Evolutionary conservation across 1,140 invertebrate species (phyloP).

Genomic region (Drosophila pachea): DNA sequence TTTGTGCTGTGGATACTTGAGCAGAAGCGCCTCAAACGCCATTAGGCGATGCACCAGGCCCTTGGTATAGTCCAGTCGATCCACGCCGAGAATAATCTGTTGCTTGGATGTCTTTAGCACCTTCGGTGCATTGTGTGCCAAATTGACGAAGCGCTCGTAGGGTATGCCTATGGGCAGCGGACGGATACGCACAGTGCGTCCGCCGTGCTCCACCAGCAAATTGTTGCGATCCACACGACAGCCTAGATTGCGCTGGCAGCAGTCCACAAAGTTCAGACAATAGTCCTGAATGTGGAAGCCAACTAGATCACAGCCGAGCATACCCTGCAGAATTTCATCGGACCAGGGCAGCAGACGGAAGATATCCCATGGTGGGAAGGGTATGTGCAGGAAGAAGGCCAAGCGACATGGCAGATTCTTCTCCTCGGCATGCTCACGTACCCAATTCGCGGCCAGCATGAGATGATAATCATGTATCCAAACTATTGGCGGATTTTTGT

Average conservation of each 20-base stretch:
- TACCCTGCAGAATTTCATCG: slow-evolving; percentile 94
- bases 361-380: slow-evolving; percentile 95
- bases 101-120: slow-evolving; percentile 84
- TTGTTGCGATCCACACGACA: slow-evolving; percentile 93
- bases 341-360: slow-evolving; percentile 94
- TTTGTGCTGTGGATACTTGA: slow-evolving; percentile 91
- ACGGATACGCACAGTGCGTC: slow-evolving; percentile 88
- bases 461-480: slow-evolving; percentile 97
- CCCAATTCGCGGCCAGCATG: slow-evolving; percentile 93
- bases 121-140: slow-evolving; percentile 88
- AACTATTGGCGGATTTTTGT: slow-evolving; percentile 85
- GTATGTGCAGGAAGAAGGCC: slow-evolving; percentile 95
- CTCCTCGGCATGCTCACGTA: slow-evolving; percentile 89
- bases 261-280: slow-evolving; percentile 94
- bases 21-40: slow-evolving; percentile 90
- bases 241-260: slow-evolving; percentile 91
- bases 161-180: slow-evolving; percentile 93
- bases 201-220: slow-evolving; percentile 91
- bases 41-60: slow-evolving; percentile 90
- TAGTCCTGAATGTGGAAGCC: slow-evolving; percentile 96
- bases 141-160: slow-evolving; percentile 90
- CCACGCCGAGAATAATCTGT: slow-evolving; percentile 89
- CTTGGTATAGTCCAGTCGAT: slow-evolving; percentile 95
- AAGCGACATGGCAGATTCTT: slow-evolving; percentile 88
- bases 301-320: slow-evolving; percentile 93